These are phyloP conservation scores for Watsonalla cultraria DNA, from an alignment of 2,888 invertebrate genomes.

Conservation along the genomic window DNA sequence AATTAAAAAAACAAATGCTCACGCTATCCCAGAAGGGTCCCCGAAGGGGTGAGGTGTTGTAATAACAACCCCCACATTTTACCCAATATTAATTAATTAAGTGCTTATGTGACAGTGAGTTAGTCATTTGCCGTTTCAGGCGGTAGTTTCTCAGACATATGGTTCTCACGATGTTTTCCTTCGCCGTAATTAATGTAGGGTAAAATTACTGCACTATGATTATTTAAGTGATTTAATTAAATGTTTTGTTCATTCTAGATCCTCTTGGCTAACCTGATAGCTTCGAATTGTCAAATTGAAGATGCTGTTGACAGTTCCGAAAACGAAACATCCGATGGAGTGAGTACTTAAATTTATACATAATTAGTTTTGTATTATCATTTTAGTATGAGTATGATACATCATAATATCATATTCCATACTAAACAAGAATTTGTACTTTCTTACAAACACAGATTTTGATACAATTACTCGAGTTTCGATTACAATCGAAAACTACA, in stretches of 20 bases:
- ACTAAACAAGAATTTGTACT: not conserved
- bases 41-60: too few relatives aligned
- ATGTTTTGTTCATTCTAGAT: conserved; percentile 35
- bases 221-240: not conserved
- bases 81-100: not conserved
- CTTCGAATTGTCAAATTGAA: conserved; percentile 58
- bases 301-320: conserved; percentile 29
- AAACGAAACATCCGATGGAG: conserved; percentile 31
- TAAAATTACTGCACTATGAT: not conserved
- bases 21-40: too few relatives aligned
- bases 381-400: not conserved
- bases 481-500: too few relatives aligned
- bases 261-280: conserved; percentile 55
- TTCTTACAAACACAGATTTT: too few relatives aligned
- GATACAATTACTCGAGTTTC: too few relatives aligned
- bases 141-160: not conserved
- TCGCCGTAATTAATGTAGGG: not conserved
- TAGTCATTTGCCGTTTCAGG: not conserved
- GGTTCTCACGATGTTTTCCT: too few relatives aligned
- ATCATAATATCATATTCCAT: not conserved
- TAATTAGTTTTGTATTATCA: not conserved
- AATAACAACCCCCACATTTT: too few relatives aligned
- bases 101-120: not conserved
- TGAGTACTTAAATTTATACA: conserved; percentile 30
- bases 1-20: not conserved